These are phyloP conservation scores for Micoletzkya japonica DNA, from an alignment of 2,888 invertebrate species.

Conservation along the genomic window DNA sequence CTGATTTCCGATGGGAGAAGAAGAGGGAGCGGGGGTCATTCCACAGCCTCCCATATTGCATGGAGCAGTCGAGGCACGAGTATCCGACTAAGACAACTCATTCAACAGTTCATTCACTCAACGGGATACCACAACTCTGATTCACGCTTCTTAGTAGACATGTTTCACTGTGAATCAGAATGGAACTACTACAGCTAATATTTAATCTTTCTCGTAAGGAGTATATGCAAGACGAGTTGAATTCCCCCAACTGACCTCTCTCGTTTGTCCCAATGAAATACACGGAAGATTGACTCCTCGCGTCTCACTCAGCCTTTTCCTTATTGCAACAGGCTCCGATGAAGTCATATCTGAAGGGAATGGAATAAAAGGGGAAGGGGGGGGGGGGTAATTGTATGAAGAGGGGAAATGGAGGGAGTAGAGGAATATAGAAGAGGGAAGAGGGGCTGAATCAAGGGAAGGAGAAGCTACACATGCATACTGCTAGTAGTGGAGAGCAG, in stretches of 20 bases:
- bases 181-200: too few species aligned
- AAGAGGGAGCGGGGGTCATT: neutral
- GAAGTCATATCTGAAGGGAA: neutral
- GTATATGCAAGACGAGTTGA: neutral
- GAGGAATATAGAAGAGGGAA: neutral
- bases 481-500: neutral
- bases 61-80: too few species aligned
- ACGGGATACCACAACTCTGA: too few species aligned
- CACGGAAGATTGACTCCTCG: neutral
- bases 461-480: too few species aligned
- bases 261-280: neutral
- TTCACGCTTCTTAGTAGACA: too few species aligned
- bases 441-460: neutral
- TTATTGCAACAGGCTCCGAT: neutral
- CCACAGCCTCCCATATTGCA: too few species aligned
- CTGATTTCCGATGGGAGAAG: slow-evolving; percentile 1
- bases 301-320: neutral
- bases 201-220: too few species aligned
- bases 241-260: neutral
- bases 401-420: neutral
- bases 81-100: too few species aligned
- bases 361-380: slow-evolving; percentile 1
- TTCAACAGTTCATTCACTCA: too few species aligned
- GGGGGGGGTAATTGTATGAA: neutral
- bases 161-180: too few species aligned